Conservation (phyloP, 2,113 vertebrate species). For the Sinocyclocheilus anophthalmus region DNA sequence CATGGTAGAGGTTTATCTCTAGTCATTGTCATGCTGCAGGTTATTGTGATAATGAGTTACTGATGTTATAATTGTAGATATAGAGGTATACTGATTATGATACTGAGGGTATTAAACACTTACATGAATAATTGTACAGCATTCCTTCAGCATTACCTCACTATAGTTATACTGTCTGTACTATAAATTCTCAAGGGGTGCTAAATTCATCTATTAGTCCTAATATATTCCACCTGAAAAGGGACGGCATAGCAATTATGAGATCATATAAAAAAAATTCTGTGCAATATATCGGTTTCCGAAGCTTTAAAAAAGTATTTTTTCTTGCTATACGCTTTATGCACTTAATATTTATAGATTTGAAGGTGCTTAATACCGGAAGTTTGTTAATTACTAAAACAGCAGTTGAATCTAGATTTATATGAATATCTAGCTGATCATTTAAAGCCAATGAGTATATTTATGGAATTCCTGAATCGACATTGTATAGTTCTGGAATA, state of each 20-base stretch:
- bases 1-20: conserved; percentile 78
- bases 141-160: conserved; percentile 70
- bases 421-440: conserved; percentile 71
- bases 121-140: conserved; percentile 71
- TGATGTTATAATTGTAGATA: conserved; percentile 76
- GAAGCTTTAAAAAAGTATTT: conserved; percentile 37
- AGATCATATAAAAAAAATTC: conserved; percentile 45
- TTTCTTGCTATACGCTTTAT: conserved; percentile 25
- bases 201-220: conserved; percentile 46
- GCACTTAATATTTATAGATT: conserved; percentile 57
- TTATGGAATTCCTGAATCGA: conserved; percentile 72
- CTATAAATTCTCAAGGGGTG: conserved; percentile 50
- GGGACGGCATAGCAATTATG: conserved; percentile 39
- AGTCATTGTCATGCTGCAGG: conserved; percentile 80
- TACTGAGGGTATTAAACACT: conserved; percentile 67
- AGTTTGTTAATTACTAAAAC: conserved; percentile 48
- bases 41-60: conserved; percentile 74
- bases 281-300: conserved; percentile 35
- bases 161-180: conserved; percentile 61
- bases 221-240: conserved; percentile 56
- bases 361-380: conserved; percentile 36
- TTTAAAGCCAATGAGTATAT: conserved; percentile 74
- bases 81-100: conserved; percentile 73
- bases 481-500: conserved; percentile 36
- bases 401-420: conserved; percentile 66